Percentiles rank a stretch among this genome's conserved stretches.
Conservation (phyloP, 2,797 vertebrate species). For the Coregonus suidteri region DNA sequence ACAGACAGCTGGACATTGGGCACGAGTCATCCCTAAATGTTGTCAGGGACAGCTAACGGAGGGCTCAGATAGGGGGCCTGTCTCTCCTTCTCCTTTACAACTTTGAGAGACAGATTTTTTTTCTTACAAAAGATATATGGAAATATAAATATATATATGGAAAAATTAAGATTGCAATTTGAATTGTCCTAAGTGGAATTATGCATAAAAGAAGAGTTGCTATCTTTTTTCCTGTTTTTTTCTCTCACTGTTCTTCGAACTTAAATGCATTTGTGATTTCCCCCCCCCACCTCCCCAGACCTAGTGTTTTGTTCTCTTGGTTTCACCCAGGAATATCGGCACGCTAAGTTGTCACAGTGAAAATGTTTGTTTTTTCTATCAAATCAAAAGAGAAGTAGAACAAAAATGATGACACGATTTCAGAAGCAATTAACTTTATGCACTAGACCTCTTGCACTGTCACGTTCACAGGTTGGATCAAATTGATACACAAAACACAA, state of each 20-base stretch:
- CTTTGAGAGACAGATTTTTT: slow-evolving; percentile 31
- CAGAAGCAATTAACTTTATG: background rate
- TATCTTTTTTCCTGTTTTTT: slow-evolving; percentile 44
- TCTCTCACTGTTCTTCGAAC: slow-evolving; percentile 58
- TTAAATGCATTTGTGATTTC: slow-evolving; percentile 58
- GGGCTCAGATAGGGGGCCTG: background rate
- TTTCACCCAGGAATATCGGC: background rate
- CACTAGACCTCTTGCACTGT: background rate
- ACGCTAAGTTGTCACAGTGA: background rate
- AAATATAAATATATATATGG: slow-evolving; percentile 70
- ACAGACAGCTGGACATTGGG: slow-evolving; percentile 25
- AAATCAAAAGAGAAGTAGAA: background rate
- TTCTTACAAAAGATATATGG: slow-evolving; percentile 51
- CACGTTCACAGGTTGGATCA: background rate
- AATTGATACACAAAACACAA: background rate
- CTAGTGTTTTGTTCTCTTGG: background rate
- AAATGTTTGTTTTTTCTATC: background rate
- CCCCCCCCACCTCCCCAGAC: slow-evolving; percentile 24
- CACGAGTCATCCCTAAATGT: slow-evolving; percentile 27
- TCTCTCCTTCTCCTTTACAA: slow-evolving; percentile 18
- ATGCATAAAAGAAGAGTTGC: slow-evolving; percentile 43
- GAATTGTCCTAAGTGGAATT: slow-evolving; percentile 44
- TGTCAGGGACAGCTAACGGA: slow-evolving; percentile 35
- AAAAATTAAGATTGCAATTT: slow-evolving; percentile 45
- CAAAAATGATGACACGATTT: background rate